These are phyloP conservation scores for Malurus melanocephalus DNA, from an alignment of 2,113 vertebrate genomes.

Conservation along the genomic window DNA sequence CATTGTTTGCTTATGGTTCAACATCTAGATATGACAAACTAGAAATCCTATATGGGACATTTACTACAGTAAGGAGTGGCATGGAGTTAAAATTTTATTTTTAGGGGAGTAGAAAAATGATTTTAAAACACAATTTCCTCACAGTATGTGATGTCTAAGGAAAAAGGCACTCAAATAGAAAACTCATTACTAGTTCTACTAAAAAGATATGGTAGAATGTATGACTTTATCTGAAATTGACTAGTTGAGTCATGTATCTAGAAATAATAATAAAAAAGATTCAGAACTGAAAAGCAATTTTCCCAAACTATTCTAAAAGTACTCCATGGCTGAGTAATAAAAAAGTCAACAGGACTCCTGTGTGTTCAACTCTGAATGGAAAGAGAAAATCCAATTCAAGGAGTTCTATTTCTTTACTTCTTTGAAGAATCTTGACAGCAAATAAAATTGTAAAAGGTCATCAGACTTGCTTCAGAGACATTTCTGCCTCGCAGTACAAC, in stretches of 20 bases:
- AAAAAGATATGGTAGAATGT: neutral
- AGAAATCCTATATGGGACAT: neutral
- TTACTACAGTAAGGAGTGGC: neutral
- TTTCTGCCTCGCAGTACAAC: neutral
- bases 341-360: slow-evolving; percentile 77
- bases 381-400: slow-evolving; percentile 82
- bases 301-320: slow-evolving; percentile 75
- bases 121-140: neutral
- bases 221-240: neutral
- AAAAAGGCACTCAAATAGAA: neutral
- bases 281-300: slow-evolving; percentile 2
- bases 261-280: slow-evolving; percentile 18
- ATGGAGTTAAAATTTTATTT: neutral
- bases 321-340: slow-evolving; percentile 79
- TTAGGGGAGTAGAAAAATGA: neutral
- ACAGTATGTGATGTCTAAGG: neutral
- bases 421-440: slow-evolving; percentile 76
- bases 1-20: neutral
- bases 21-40: neutral
- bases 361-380: slow-evolving; percentile 72
- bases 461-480: neutral
- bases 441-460: slow-evolving; percentile 31
- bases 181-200: neutral
- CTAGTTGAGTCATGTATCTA: neutral
- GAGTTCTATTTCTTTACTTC: slow-evolving; percentile 71